phyloP scores from a whole-genome alignment of 35 echinoderm and acorn worm species.

The Ophioderma brevispina region DNA sequence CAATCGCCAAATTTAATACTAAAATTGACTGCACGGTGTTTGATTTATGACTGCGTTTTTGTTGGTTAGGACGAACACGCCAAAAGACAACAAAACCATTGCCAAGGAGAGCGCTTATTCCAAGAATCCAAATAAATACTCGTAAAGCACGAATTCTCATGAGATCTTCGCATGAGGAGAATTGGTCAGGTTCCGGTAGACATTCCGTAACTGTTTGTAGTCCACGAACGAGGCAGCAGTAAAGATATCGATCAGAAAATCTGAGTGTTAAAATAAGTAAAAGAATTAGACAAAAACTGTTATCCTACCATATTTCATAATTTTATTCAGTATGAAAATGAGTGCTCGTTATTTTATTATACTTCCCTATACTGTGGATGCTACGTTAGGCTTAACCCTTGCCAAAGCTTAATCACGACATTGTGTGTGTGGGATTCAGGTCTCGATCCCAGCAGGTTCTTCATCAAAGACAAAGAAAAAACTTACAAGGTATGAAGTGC shows the following conservation, averaged over 20 bases:
- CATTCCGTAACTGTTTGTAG: constrained; percentile 4
- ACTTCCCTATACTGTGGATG: too few species aligned
- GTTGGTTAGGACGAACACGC: background rate
- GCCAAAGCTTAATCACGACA: too few species aligned
- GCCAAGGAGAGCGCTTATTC: constrained; percentile 45
- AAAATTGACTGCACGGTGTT: constrained; percentile 22
- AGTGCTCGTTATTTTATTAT: too few species aligned
- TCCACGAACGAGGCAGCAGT: constrained; percentile 40
- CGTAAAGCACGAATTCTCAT: constrained; percentile 48
- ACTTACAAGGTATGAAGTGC: too few species aligned
- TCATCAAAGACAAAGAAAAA: too few species aligned
- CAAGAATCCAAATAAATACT: constrained; percentile 55
- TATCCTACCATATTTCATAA: too few species aligned
- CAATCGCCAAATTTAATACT: constrained; percentile 44
- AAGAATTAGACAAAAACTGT: background rate
- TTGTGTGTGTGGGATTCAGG: too few species aligned
- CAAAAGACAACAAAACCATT: constrained; percentile 42
- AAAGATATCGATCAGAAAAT: constrained; percentile 39
- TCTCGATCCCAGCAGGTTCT: too few species aligned
- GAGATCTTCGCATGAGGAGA: constrained; percentile 65
- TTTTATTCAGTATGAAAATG: too few species aligned
- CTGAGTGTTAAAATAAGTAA: constrained; percentile 23
- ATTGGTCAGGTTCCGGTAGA: constrained; percentile 47
- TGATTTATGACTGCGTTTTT: background rate
- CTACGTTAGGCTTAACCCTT: too few species aligned